Base-by-base conservation (phyloP, 2,113 vertebrate genomes). In the Pelusios castaneus region DNA sequence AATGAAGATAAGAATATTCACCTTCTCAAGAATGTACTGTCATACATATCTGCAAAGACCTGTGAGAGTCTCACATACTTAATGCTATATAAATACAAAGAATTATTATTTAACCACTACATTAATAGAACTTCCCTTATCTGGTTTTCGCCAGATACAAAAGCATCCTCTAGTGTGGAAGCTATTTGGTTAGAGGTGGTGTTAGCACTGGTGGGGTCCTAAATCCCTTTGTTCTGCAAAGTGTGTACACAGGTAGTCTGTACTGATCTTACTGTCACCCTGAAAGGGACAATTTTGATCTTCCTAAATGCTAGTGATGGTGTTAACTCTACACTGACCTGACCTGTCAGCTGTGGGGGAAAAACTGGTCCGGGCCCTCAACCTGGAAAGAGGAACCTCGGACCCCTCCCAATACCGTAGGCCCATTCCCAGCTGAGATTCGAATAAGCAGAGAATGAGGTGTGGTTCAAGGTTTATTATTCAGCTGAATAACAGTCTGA, bases 1-100 rank as follows among this genome's bases (percentile, higher is more conserved):
- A 81, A 86, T 81, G 52, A 51, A 79, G 45, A 49, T 91, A 84
- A 95, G 87, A 94, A 93, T 95, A 95, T 93, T 93, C 95, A 83
- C 85, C 87, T 90, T 83, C 76, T 77, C 89, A 80, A 45, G 38
- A 83, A 70, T 87, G 78, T 79, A 70, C 73, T 93, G 79, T 95
- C 75, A 73, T 89, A 90, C 73, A 88, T 90, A 84, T 63, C 52
- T 70, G 56, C 55, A 67, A 27, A 60, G 56, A 17, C 93, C 60
- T 60, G 29, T 14, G n/a, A 73, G 38, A 92, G 76, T 45, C 60
- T 16, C 60, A 63, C 60, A 63, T 91, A 41, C 19, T 41, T 25
- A 73, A n/a, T 6, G 22, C 67, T 73, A 25, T 41, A 43, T 38
- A 73, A 41, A 38, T 43, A 73, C 70, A 38, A 73, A 73, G 22